Percentiles rank a stretch among this genome's conserved stretches.
Evolutionary conservation across 2,113 vertebrate genomes (phyloP).

Genomic region (Neogale vison): DNA sequence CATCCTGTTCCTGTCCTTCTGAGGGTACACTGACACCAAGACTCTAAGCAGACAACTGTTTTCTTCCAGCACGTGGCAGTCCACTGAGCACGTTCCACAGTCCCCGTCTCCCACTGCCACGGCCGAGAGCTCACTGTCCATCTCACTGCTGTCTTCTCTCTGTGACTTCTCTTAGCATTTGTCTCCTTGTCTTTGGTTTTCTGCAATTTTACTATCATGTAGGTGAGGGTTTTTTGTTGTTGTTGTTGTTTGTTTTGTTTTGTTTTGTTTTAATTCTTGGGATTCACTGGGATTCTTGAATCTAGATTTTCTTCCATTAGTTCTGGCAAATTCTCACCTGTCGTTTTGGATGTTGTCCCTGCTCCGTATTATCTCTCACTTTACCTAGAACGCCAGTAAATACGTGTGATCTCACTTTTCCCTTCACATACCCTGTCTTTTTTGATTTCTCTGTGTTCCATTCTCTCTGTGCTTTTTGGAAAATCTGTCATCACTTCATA

Average conservation of each 20-base stretch:
- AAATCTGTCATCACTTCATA: neutral
- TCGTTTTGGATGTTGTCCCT: neutral
- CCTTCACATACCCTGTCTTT: too few species aligned
- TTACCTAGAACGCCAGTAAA: too few species aligned
- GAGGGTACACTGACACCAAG: neutral
- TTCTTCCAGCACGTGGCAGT: neutral
- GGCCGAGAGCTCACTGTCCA: neutral
- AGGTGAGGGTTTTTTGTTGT: neutral
- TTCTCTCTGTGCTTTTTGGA: neutral
- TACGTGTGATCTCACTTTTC: neutral
- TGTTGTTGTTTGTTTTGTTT: neutral
- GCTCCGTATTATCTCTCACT: neutral
- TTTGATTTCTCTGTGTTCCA: too few species aligned
- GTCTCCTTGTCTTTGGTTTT: neutral
- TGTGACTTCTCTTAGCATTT: neutral
- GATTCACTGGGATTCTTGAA: neutral
- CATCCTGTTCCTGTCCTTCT: neutral
- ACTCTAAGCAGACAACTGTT: too few species aligned
- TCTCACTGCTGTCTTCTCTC: neutral
- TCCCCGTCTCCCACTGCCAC: neutral
- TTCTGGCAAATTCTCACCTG: neutral
- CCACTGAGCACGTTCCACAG: rapidly evolving
- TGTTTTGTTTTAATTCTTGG: neutral
- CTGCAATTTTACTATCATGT: neutral
- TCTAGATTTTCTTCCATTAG: neutral